Base-by-base conservation (phyloP, 2,797 vertebrate species). In the Pteropus rufus region DNA sequence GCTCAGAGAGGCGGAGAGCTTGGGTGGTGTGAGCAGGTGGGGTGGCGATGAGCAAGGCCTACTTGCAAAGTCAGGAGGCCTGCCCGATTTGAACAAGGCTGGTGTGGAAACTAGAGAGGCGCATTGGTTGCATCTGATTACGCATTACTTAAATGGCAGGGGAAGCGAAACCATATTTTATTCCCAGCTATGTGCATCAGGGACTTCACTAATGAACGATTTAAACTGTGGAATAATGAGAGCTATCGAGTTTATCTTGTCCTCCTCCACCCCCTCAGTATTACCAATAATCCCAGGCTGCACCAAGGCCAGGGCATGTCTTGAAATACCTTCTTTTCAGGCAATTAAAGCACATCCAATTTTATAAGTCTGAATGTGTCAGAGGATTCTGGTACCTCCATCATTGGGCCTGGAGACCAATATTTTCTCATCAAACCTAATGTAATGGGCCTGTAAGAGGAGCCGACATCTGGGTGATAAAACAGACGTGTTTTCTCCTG, bases 391-490 rank as follows among this genome's bases (percentile, higher is more conserved):
- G 46, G 76, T 89, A 90, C 88, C 77, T 82, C 84, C 72, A n/a
- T 79, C 84, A 64, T 69, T 26, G 67, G 90, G 91, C 93, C 96
- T 49, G 60, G 87, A 95, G 96, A 92, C 84, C 73, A 76, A 89
- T 70, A 24, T 96, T 91, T 70, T 81, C 94, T 91, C 96, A 89
- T 97, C 94, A 94, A 95, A 91, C 64, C 85, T 82, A 83, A 92
- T 41, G 1, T 82, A 83, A 92, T 41, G 1, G 72, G 64, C 88
- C 95, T 56, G 36, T 96, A 79, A 97, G 95, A 82, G 77, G 69
- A 95, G 62, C 76, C 0, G 31, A n/a, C 88, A 16, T 73, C 72
- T 64, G 83, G 64, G 80, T 83, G 86, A 83, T 65, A 46, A 93
- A 52, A 70, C 67, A 77, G 64, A 76, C 29, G 1, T 0, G 5